A percentile compares a stretch with the other conserved stretches of the same genome.
Evolutionary conservation across 2,888 invertebrate genomes (phyloP).

Genomic region (Piscicola geometra): DNA sequence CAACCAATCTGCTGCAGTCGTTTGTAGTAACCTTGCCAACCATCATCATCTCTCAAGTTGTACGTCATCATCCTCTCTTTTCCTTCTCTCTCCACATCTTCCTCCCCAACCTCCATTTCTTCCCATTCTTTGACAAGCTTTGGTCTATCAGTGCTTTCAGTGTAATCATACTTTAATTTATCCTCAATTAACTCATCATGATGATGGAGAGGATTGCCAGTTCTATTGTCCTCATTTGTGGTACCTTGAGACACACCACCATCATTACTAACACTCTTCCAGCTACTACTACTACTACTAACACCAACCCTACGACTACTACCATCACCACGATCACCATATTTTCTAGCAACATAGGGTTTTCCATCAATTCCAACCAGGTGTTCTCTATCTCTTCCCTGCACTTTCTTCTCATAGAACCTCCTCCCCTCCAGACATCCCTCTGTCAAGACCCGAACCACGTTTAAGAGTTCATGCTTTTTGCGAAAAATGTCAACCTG

Average conservation of each 20-base stretch:
- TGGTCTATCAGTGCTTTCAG: too few relatives aligned
- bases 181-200: too few relatives aligned
- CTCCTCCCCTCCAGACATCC: slow-evolving; percentile 48
- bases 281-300: too few relatives aligned
- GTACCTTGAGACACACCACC: too few relatives aligned
- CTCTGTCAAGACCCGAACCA: slow-evolving; percentile 68
- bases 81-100: neutral
- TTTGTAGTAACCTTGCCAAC: slow-evolving; percentile 34
- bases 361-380: slow-evolving; percentile 6
- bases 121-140: too few relatives aligned
- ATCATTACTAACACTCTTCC: too few relatives aligned
- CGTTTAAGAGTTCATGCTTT: slow-evolving; percentile 69
- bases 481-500: slow-evolving; percentile 67
- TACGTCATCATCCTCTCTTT: neutral
- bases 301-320: too few relatives aligned
- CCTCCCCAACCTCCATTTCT: neutral
- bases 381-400: neutral
- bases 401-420: slow-evolving; percentile 21
- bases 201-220: too few relatives aligned
- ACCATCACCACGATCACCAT: too few relatives aligned
- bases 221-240: too few relatives aligned
- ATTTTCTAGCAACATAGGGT: slow-evolving; percentile 16
- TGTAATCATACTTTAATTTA: too few relatives aligned
- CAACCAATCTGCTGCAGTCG: neutral
- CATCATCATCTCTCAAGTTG: slow-evolving; percentile 6